Evolutionary conservation across 2,113 vertebrate species (phyloP).

Genomic region (Eidolon helvum): DNA sequence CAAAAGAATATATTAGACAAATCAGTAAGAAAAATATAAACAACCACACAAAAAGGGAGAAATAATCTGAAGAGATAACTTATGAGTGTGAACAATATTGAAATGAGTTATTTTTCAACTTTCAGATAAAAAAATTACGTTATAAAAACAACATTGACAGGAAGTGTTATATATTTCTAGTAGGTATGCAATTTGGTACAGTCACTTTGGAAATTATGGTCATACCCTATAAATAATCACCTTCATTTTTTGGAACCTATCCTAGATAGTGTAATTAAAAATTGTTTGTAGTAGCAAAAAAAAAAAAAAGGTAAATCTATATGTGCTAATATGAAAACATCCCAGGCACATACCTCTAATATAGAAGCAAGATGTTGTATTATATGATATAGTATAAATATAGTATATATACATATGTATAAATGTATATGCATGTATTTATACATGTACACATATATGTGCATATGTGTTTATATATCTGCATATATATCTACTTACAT

Average conservation of each 20-base stretch:
- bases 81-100: not conserved
- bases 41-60: not conserved
- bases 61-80: not conserved
- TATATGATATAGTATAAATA: not conserved
- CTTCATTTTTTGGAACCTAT: not conserved
- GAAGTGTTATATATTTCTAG: not conserved
- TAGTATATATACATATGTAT: not conserved
- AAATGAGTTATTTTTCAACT: not conserved
- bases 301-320: not conserved
- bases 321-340: not conserved
- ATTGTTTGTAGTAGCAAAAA: not conserved
- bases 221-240: not conserved
- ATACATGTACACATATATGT: too few relatives aligned
- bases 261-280: not conserved
- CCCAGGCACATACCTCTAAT: not conserved
- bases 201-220: not conserved
- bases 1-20: not conserved
- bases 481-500: not conserved
- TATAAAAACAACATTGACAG: not conserved
- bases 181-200: not conserved
- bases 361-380: not conserved
- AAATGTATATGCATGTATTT: not conserved
- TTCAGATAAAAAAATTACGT: not conserved
- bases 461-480: not conserved
- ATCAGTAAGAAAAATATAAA: not conserved